Percentiles rank a stretch among this genome's conserved stretches.
Conservation (phyloP, 2,797 vertebrate genomes). For the Podarcis siculus region DNA sequence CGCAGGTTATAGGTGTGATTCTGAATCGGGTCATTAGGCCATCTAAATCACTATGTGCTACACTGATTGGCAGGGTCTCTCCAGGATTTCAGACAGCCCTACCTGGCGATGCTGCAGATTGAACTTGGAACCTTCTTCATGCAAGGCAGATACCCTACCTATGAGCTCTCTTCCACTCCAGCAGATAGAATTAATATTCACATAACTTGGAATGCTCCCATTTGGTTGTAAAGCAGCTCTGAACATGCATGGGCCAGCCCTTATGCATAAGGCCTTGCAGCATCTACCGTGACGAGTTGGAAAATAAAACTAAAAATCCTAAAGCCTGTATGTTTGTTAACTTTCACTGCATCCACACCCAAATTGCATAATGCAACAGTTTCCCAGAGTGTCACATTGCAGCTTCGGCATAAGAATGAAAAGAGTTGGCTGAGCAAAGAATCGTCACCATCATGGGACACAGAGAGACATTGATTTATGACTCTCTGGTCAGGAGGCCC, state of each 20-base stretch:
- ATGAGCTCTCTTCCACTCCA: neutral
- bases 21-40: too few relatives aligned
- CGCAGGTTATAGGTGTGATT: too few relatives aligned
- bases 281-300: neutral
- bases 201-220: neutral
- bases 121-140: too few relatives aligned
- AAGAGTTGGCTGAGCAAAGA: neutral
- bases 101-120: too few relatives aligned
- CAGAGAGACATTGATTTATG: too few relatives aligned
- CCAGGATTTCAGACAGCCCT: too few relatives aligned
- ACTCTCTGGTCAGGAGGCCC: neutral
- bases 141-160: too few relatives aligned
- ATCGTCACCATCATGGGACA: neutral
- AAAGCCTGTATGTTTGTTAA: neutral
- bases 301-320: too few relatives aligned
- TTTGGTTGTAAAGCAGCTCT: neutral
- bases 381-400: neutral
- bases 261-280: neutral
- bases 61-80: too few relatives aligned
- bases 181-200: neutral
- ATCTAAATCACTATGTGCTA: too few relatives aligned
- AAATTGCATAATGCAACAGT: neutral
- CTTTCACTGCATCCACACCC: neutral
- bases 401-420: neutral
- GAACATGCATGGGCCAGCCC: neutral